Evolutionary conservation across 2,797 vertebrate species (phyloP).

Genomic region (Falco columbarius): DNA sequence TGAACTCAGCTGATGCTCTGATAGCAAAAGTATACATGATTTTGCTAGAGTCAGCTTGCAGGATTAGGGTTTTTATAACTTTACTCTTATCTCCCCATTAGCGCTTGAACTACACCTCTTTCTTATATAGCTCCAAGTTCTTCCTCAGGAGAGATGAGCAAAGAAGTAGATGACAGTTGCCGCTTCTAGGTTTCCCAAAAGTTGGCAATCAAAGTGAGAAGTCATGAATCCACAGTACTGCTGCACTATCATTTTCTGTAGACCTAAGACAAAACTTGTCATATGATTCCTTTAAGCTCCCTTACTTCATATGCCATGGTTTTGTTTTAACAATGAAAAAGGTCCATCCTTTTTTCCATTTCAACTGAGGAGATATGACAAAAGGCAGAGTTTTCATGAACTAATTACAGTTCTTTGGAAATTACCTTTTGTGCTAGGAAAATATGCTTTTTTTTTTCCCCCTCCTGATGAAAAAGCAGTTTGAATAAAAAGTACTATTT

Average conservation of each 20-base stretch:
- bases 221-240: slow-evolving; percentile 32
- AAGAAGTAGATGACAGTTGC: slow-evolving; percentile 37
- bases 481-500: slow-evolving; percentile 81
- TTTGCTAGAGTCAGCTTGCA: not conserved
- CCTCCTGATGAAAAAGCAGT: slow-evolving; percentile 72
- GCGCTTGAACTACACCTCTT: slow-evolving; percentile 24
- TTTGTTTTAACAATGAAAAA: slow-evolving; percentile 70
- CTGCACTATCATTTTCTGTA: slow-evolving; percentile 52
- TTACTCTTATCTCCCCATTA: slow-evolving; percentile 25
- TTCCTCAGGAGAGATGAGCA: not conserved
- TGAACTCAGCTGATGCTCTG: not conserved
- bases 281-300: slow-evolving; percentile 37
- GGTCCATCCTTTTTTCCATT: slow-evolving; percentile 64
- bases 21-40: not conserved
- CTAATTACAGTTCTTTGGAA: slow-evolving; percentile 79
- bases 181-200: slow-evolving; percentile 43
- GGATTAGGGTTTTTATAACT: slow-evolving; percentile 10
- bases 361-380: slow-evolving; percentile 58
- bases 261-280: slow-evolving; percentile 49
- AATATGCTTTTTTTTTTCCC: slow-evolving; percentile 55
- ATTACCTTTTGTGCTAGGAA: slow-evolving; percentile 78
- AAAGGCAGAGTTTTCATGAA: slow-evolving; percentile 75
- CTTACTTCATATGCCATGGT: slow-evolving; percentile 34
- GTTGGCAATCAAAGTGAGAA: slow-evolving; percentile 66
- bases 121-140: slow-evolving; percentile 17